Evolutionary conservation across 2,888 invertebrate species (phyloP).

Genomic region (Lasioglossum leucozonium): DNA sequence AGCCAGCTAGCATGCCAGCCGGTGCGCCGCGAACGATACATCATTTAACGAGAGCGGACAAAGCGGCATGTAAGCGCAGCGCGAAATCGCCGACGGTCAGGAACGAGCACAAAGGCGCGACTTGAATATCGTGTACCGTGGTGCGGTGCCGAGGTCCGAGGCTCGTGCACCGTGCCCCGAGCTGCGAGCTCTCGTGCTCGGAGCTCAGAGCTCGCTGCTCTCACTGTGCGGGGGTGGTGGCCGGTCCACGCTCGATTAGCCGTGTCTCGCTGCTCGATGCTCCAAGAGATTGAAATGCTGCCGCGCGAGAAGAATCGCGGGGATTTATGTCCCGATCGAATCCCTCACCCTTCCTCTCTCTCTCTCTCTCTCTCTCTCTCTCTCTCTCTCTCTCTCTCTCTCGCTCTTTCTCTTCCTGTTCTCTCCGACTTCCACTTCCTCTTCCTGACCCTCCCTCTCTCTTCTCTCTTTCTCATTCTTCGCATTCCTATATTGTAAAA

Average conservation of each 20-base stretch:
- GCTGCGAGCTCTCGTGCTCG: neutral
- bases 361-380: neutral
- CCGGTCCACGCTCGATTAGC: constrained; percentile 45
- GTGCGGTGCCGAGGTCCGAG: neutral
- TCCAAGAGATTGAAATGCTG: constrained; percentile 45
- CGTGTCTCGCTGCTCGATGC: constrained; percentile 51
- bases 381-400: neutral
- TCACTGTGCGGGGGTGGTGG: neutral
- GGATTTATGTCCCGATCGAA: constrained; percentile 38
- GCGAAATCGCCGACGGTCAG: constrained; percentile 36
- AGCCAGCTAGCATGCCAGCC: neutral
- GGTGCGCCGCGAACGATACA: constrained; percentile 31
- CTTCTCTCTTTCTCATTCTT: neutral
- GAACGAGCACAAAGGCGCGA: constrained; percentile 28
- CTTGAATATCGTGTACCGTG: constrained; percentile 32
- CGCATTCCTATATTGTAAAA: neutral
- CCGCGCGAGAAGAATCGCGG: constrained; percentile 9
- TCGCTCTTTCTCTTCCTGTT: neutral
- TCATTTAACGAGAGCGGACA: constrained; percentile 44
- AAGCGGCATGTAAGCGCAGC: constrained; percentile 30
- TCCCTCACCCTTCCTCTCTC: neutral
- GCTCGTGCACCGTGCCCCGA: neutral
- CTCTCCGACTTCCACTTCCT: neutral
- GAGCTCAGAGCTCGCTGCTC: neutral
- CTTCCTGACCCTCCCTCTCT: neutral